phyloP scores from a whole-genome alignment of 2,888 invertebrate species.

The Heliconius aoede region DNA sequence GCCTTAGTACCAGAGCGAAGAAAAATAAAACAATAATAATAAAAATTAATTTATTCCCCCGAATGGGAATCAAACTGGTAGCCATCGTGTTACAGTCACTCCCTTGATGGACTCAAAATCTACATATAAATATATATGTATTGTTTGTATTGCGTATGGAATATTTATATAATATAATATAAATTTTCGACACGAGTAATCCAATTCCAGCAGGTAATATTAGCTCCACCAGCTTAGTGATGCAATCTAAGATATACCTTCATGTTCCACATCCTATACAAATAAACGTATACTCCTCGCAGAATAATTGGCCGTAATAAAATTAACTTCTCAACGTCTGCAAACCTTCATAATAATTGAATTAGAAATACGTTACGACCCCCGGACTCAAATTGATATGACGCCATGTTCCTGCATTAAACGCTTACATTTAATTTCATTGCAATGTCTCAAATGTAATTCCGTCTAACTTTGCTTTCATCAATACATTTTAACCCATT shows the following conservation, averaged over 20 bases:
- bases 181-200: background rate
- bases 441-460: conserved; percentile 11
- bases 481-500: conserved; percentile 15
- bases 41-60: no score
- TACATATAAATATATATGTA: no score
- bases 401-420: background rate
- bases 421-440: conserved; percentile 12
- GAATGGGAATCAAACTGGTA: no score
- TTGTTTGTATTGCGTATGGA: no score
- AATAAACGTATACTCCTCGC: background rate
- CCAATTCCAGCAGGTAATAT: background rate
- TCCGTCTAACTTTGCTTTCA: background rate
- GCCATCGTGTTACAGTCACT: no score
- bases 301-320: conserved; percentile 21
- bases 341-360: conserved; percentile 33
- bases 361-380: conserved; percentile 32
- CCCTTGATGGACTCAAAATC: no score
- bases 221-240: background rate
- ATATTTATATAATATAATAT: background rate
- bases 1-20: no score
- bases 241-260: background rate
- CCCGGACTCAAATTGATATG: conserved; percentile 14
- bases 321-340: conserved; percentile 36
- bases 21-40: no score
- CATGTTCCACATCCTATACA: background rate